A percentile compares a stretch with the other conserved stretches of the same genome.
Conservation (phyloP, 2,113 vertebrate genomes). For the Rattus rattus region DNA sequence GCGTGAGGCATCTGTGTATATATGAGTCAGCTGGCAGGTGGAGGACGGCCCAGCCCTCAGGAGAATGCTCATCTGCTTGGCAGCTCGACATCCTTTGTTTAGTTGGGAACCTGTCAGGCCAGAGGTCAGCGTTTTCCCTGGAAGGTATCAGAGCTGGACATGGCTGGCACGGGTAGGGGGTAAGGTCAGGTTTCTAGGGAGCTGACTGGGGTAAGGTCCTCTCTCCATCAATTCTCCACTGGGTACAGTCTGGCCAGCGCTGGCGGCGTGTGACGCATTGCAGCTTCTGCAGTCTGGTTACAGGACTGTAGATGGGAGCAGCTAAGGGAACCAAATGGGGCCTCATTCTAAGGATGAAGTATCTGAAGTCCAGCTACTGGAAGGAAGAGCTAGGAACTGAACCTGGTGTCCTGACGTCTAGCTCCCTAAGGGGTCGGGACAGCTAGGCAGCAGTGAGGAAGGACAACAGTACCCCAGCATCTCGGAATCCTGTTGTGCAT, state of each 20-base stretch:
- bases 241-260: slow-evolving; percentile 18
- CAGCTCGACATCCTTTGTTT: slow-evolving; percentile 72
- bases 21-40: slow-evolving; percentile 75
- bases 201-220: not conserved
- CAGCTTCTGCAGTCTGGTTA: not conserved
- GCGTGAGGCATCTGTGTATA: not conserved
- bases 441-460: not conserved
- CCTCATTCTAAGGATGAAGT: not conserved
- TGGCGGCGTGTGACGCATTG: not conserved
- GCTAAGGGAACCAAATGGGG: rapidly evolving
- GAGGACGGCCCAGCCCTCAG: slow-evolving; percentile 15
- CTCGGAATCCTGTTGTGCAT: not conserved
- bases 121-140: slow-evolving; percentile 72
- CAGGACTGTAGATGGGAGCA: not conserved
- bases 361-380: not conserved
- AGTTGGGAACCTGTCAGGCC: slow-evolving; percentile 44
- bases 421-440: not conserved
- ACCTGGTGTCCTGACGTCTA: not conserved
- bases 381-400: not conserved
- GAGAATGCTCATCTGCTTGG: not conserved
- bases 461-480: too few species aligned
- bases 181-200: slow-evolving; percentile 56
- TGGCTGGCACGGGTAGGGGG: not conserved
- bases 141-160: slow-evolving; percentile 36
- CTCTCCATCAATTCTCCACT: not conserved